Evolutionary conservation across 1,140 invertebrate genomes (phyloP), one percentile per base, ranked within the genome.

Genomic region (Heliconius melpomene): DNA sequence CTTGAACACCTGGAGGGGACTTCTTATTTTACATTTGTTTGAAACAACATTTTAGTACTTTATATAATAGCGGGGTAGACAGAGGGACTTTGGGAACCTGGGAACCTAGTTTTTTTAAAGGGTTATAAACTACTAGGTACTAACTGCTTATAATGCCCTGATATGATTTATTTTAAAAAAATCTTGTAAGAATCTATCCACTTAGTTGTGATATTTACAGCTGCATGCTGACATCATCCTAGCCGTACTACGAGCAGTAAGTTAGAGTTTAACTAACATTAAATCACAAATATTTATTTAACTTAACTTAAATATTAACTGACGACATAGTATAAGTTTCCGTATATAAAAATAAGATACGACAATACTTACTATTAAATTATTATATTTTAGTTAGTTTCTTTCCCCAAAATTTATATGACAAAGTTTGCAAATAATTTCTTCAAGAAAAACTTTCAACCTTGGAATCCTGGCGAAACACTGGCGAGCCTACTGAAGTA

Each of bases 401-500:
- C 60, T 38, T 32, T 23, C 3, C 26, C 13, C 40, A 38, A 77
- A 77, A 29, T 74, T 32, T 46, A 8, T 38, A 75, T 70, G 79
- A 75, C 76, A 83, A 52, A 74, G 54, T 79, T 80, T 76, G 76
- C 75, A 78, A 74, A 79, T n/a, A 74, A 74, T 52, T 70, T 79
- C 74, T 75, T 52, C 57, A 38, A 74, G 32, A 29, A 73, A 50
- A 81, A 76, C 73, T 38, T 80, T 83, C 50, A 77, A 81, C 82
- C 75, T 77, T 78, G 79, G 80, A 83, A 77, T 57, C 81, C 78
- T 83, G 79, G 83, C 85, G 88, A 89, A 89, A 87, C 87, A 86
- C 86, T 87, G 86, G 83, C 83, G 79, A 83, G 84, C 79, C 82
- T 89, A 84, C 87, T 90, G 83, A 86, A 90, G 84, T 84, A 90